Percentiles rank a stretch among this genome's conserved stretches.
Evolutionary conservation across 2,113 vertebrate genomes (phyloP).

Genomic region (Menidia beryllina): DNA sequence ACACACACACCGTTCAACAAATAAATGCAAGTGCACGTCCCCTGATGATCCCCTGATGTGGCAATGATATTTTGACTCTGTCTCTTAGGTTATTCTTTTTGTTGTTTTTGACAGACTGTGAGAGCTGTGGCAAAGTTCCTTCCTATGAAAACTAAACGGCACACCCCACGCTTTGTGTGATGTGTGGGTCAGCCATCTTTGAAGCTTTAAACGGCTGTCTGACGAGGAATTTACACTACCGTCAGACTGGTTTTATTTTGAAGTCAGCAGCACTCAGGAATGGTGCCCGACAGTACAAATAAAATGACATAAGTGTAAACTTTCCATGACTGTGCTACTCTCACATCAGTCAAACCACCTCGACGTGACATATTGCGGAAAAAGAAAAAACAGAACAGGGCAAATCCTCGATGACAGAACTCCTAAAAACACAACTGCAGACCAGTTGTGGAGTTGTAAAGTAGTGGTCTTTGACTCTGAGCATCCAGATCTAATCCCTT

Average conservation of each 20-base stretch:
- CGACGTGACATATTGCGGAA: neutral
- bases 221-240: slow-evolving; percentile 48
- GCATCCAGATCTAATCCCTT: slow-evolving; percentile 42
- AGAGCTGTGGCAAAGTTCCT: slow-evolving; percentile 13
- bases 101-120: slow-evolving; percentile 26
- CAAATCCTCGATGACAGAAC: slow-evolving; percentile 19
- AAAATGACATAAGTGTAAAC: slow-evolving; percentile 65
- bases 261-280: slow-evolving; percentile 70
- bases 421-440: slow-evolving; percentile 41
- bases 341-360: slow-evolving; percentile 13
- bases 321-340: slow-evolving; percentile 39
- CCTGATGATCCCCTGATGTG: slow-evolving; percentile 23
- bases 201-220: slow-evolving; percentile 50
- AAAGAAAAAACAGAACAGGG: slow-evolving; percentile 6
- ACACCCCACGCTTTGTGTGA: slow-evolving; percentile 18
- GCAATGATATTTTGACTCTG: slow-evolving; percentile 39
- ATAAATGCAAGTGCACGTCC: neutral
- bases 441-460: slow-evolving; percentile 35
- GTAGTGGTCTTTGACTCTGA: slow-evolving; percentile 47
- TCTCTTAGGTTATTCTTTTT: no score
- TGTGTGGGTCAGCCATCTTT: slow-evolving; percentile 38
- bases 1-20: neutral
- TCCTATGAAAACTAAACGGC: slow-evolving; percentile 31
- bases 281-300: slow-evolving; percentile 57
- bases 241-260: slow-evolving; percentile 59